Percentiles rank a stretch among this genome's conserved stretches.
phyloP scores from a whole-genome alignment of 35 echinoderm and acorn worm species.

The Lytechinus variegatus region DNA sequence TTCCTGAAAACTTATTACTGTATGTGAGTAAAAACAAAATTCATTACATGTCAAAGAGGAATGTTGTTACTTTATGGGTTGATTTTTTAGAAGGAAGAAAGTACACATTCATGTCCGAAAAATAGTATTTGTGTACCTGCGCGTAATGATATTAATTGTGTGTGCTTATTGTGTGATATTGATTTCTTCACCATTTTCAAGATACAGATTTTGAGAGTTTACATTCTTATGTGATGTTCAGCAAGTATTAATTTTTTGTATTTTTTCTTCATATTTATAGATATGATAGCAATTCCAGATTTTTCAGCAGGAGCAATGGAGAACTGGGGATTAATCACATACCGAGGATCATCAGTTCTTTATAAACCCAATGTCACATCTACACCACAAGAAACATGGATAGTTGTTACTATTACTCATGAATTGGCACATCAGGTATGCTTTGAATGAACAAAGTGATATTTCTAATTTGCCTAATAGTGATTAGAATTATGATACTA shows the following conservation, averaged over 20 bases:
- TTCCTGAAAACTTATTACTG: not conserved
- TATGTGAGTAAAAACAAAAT: not conserved
- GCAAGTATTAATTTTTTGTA: not conserved
- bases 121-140: not conserved
- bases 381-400: constrained; percentile 51
- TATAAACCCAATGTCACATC: constrained; percentile 72
- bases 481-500: too few species aligned
- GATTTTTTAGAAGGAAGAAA: too few species aligned
- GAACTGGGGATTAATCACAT: constrained; percentile 93
- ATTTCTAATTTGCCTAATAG: too few species aligned
- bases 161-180: too few species aligned
- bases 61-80: not conserved
- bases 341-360: constrained; percentile 74
- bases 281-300: constrained; percentile 97
- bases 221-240: not conserved
- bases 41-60: not conserved
- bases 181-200: too few species aligned
- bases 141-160: not conserved
- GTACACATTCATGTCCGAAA: too few species aligned
- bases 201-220: not conserved
- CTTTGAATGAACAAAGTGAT: too few species aligned
- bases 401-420: constrained; percentile 80
- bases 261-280: constrained; percentile 56
- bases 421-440: constrained; percentile 91
- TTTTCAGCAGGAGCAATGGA: constrained; percentile 91